Conservation (phyloP, 2,888 invertebrate genomes). For the Lithosia quadra region DNA sequence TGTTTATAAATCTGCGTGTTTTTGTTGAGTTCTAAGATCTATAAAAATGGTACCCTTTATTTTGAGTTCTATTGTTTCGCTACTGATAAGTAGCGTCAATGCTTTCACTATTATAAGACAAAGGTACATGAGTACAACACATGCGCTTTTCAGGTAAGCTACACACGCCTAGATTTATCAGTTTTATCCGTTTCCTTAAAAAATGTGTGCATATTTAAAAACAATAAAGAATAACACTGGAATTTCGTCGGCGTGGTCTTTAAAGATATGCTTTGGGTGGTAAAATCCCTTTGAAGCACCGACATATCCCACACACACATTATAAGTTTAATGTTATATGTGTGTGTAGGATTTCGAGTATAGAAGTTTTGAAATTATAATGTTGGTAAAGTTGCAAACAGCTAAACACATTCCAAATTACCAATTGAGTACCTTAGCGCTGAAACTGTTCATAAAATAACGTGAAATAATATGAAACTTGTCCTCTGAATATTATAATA, state of each 20-base stretch:
- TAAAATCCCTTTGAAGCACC: not conserved
- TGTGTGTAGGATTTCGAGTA: too few relatives aligned
- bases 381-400: too few relatives aligned
- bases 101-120: slow-evolving; percentile 39
- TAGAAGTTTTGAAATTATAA: too few relatives aligned
- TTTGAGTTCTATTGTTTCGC: slow-evolving; percentile 25
- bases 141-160: slow-evolving; percentile 22
- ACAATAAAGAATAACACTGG: not conserved
- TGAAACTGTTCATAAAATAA: too few relatives aligned
- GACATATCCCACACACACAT: too few relatives aligned
- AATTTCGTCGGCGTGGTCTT: not conserved
- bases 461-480: too few relatives aligned
- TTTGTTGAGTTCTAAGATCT: slow-evolving; percentile 37
- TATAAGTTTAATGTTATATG: too few relatives aligned
- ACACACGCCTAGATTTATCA: slow-evolving; percentile 14
- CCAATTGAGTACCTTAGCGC: too few relatives aligned
- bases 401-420: too few relatives aligned
- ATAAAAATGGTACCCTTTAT: slow-evolving; percentile 35
- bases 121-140: slow-evolving; percentile 42
- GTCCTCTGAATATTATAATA: too few relatives aligned
- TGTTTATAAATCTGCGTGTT: slow-evolving; percentile 36
- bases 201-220: not conserved
- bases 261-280: not conserved
- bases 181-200: not conserved
- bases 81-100: slow-evolving; percentile 21